Evolutionary conservation across 2,797 vertebrate genomes (phyloP), one percentile per base, ranked within the genome.

Genomic region (Leptatherina wallacei): DNA sequence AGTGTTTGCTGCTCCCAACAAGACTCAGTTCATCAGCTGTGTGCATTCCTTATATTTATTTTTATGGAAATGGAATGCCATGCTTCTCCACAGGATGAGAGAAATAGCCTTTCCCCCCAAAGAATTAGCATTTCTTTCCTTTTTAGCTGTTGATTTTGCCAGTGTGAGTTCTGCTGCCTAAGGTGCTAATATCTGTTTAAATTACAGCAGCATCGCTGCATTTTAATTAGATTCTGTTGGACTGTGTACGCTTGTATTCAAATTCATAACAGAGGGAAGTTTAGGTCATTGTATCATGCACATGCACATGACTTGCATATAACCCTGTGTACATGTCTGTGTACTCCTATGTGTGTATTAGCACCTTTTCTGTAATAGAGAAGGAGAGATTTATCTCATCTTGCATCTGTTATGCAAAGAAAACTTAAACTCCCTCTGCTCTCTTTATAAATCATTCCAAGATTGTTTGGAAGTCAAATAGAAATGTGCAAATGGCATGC

Each of bases 101-200:
- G 75, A 81, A 71, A 78, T 82, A 77, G 80, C 65, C 71, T 57
- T 69, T 64, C 44, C 40, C 77, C 81, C 65, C 62, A 11, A 54
- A 29, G 65, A 83, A 86, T 89, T 82, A 71, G 75, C 79, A 87
- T 88, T 80, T 87, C 61, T 80, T 85, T 85, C 74, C 84, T 87
- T 84, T 85, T 87, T 82, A 78, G 73, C 82, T 84, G 87, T 89
- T 91, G 86, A 86, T 87, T 92, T 83, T 87, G 83, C 79, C 88
- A 87, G 85, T 84, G 83, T 80, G 86, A 84, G 85, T 81, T 87
- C 89, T 78, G 30, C 73, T 2, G 86, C 91, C 89, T 83, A 75
- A 90, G 88, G 91, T 89, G 86, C 83, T 89, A 88, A 91, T 89
- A 90, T 92, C 83, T 78, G 84, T 85, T 90, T 88, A 87, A 92